Evolutionary conservation across 2,113 vertebrate genomes (phyloP), one percentile per base, ranked within the genome.

Genomic region (Gracilinanus agilis): DNA sequence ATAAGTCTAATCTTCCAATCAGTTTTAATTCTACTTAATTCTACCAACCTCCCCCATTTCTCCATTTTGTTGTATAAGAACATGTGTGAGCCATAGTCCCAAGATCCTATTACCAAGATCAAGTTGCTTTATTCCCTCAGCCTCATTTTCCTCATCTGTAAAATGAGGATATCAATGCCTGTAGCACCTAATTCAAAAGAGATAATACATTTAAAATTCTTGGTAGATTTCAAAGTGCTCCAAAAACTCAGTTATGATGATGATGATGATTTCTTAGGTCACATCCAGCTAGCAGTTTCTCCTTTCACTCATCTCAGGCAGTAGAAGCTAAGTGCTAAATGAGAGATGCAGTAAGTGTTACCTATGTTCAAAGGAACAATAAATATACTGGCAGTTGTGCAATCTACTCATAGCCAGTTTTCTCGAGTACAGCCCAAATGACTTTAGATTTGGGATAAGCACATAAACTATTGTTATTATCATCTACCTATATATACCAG

Each of bases 261-360:
- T 40, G 67, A 75, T n/a, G n/a, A 40, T 83, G 67, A 83, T 40
- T 5, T 40, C n/a, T 83, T 7, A 83, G 19, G 19, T 83, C 19
- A 40, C 16, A 40, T 40, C 67, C n/a, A 83, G 67, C 67, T 83
- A 83, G n/a, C 67, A 40, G n/a, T 40, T n/a, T 8, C 19, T 83
- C 40, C 67, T 83, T 25, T 83, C n/a, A 40, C 67, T 83, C 40
- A 83, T n/a, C 67, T 40, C 67, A 83, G 16, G 16, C 19, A 40
- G 67, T 8, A 16, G 67, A 40, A 40, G 6, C 67, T 83, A 83
- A 83, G 67, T 83, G n/a, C n/a, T 83, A 83, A 83, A 40, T 83
- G n/a, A 83, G 67, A 83, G 67, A 83, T 40, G 67, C 67, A 75
- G 61, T 67, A 67, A 75, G 61, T 83, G 67, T 83, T 83, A 83